A percentile compares a stretch with the other conserved stretches of the same genome.
phyloP scores from a whole-genome alignment of 1,140 invertebrate species.

The Adelges cooleyi region DNA sequence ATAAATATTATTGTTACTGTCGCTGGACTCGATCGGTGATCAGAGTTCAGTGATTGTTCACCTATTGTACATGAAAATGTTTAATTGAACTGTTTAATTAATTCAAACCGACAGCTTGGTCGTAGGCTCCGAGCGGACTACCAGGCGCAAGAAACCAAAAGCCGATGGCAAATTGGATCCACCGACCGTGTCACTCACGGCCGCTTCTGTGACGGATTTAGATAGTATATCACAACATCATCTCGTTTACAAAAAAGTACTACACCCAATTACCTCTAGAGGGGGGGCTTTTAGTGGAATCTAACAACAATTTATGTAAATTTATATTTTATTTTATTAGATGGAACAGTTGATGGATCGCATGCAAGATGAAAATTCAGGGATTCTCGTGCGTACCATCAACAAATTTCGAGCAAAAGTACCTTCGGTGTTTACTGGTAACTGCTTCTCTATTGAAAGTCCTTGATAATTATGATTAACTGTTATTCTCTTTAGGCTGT shows the following conservation, averaged over 20 bases:
- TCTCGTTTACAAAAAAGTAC: constrained; percentile 14
- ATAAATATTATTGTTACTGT: too few species aligned
- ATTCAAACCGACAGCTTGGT: too few species aligned
- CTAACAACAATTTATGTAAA: background rate
- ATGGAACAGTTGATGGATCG: constrained; percentile 93
- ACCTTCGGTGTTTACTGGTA: constrained; percentile 85
- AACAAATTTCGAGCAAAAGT: constrained; percentile 99
- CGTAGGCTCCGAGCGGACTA: constrained; percentile 4
- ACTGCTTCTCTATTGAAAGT: background rate
- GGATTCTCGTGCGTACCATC: constrained; percentile 92
- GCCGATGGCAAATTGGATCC: background rate
- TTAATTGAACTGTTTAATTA: too few species aligned
- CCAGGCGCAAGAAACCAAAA: constrained; percentile 22
- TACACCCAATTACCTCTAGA: background rate
- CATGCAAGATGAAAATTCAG: constrained; percentile 90
- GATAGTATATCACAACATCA: constrained; percentile 13
- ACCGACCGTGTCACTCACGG: constrained; percentile 14
- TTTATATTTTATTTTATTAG: constrained; percentile 43
- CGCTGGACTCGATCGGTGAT: too few species aligned
- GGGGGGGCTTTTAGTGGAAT: background rate
- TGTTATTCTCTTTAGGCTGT: constrained; percentile 51
- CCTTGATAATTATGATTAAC: background rate
- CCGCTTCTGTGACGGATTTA: constrained; percentile 7
- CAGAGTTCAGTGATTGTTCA: too few species aligned
- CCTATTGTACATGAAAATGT: too few species aligned